These are phyloP conservation scores for Tupiocoris notatus DNA, from an alignment of 2,888 invertebrate species.

Conservation along the genomic window DNA sequence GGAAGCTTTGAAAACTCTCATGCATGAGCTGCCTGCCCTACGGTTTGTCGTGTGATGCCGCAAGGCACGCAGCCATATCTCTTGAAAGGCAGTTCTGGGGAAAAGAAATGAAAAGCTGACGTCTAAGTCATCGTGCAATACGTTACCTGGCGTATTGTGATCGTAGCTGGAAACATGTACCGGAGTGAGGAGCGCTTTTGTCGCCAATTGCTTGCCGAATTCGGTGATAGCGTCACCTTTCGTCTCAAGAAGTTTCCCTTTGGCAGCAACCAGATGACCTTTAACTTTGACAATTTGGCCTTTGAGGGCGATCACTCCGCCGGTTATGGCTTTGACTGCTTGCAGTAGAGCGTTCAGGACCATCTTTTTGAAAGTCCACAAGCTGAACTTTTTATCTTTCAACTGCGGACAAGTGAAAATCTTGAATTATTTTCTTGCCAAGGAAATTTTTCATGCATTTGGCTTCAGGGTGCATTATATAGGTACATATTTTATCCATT, in stretches of 20 bases:
- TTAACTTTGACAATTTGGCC: conserved; percentile 84
- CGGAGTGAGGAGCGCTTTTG: conserved; percentile 62
- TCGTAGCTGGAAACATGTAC: conserved; percentile 43
- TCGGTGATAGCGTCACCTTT: conserved; percentile 79
- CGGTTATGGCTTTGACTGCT: conserved; percentile 84
- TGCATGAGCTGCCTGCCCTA: too few relatives aligned
- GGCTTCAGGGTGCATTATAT: too few relatives aligned
- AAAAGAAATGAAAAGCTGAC: too few relatives aligned
- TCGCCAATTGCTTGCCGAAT: conserved; percentile 75
- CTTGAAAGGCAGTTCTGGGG: too few relatives aligned
- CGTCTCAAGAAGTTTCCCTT: conserved; percentile 62
- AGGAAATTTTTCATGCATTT: too few relatives aligned
- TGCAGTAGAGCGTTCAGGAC: conserved; percentile 79
- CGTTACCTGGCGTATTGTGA: conserved; percentile 41
- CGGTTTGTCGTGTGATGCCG: too few relatives aligned
- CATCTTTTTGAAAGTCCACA: conserved; percentile 77
- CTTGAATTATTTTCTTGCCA: too few relatives aligned
- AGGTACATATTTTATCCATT: too few relatives aligned
- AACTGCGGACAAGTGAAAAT: conserved; percentile 47
- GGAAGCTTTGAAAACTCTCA: too few relatives aligned
- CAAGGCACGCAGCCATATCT: too few relatives aligned
- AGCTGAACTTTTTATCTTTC: conserved; percentile 58
- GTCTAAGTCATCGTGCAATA: neutral
- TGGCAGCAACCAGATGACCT: conserved; percentile 65
- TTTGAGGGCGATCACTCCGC: conserved; percentile 82